Conservation (phyloP, 2,113 vertebrate species). For the Proterorhinus semilunaris region DNA sequence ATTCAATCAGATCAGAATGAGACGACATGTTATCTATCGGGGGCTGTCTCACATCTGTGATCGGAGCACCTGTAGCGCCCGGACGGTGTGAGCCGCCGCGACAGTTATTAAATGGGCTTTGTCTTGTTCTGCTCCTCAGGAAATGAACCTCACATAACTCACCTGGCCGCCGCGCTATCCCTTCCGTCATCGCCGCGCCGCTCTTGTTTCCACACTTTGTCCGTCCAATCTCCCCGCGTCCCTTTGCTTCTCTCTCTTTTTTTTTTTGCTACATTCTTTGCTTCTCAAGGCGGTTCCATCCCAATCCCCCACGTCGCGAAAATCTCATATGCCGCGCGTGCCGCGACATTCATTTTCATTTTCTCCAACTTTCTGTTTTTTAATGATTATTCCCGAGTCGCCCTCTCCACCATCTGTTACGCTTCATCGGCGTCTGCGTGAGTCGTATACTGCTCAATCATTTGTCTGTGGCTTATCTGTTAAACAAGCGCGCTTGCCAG, state of each 20-base stretch:
- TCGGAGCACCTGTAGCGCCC: conserved; percentile 30
- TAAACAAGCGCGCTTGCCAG: conserved; percentile 17
- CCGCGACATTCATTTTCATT: conserved; percentile 20
- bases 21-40: conserved; percentile 57
- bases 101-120: conserved; percentile 59
- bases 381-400: conserved; percentile 1
- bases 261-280: not conserved
- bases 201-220: conserved; percentile 26
- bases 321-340: conserved; percentile 7
- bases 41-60: conserved; percentile 39
- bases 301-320: not conserved
- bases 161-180: conserved; percentile 54
- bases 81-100: conserved; percentile 30
- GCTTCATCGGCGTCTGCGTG: conserved; percentile 9
- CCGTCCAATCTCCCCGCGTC: conserved; percentile 3
- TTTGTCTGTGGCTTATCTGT: conserved; percentile 39
- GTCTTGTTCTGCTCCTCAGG: conserved; percentile 60
- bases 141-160: conserved; percentile 69
- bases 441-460: conserved; percentile 39
- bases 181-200: conserved; percentile 29
- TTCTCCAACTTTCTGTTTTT: conserved; percentile 1
- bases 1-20: conserved; percentile 53
- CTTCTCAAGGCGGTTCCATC: not conserved
- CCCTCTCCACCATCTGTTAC: conserved; percentile 30
- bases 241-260: conserved; percentile 5